phyloP scores from a whole-genome alignment of 1,140 invertebrate species.

The Charaxes varanes region DNA sequence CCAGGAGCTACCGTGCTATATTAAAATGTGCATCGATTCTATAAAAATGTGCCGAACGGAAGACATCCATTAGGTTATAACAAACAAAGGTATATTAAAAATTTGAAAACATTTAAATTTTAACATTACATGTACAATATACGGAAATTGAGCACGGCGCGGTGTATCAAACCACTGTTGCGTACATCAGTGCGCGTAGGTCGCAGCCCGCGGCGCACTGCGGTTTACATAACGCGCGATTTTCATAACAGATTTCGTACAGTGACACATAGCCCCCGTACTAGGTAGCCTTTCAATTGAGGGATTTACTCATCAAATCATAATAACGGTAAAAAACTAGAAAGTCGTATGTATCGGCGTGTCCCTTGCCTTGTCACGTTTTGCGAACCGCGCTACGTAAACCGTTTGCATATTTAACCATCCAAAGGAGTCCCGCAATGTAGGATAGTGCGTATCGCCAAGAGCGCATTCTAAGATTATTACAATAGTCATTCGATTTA shows the following conservation, averaged over 20 bases:
- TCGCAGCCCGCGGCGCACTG: slow-evolving; percentile 1
- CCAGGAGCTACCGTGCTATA: slow-evolving; percentile 36
- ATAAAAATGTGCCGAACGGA: slow-evolving; percentile 70
- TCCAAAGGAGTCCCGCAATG: not conserved
- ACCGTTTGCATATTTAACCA: not conserved
- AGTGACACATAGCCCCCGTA: too few species aligned
- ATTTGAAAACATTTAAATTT: slow-evolving; percentile 55
- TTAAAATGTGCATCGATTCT: slow-evolving; percentile 63
- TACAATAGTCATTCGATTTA: not conserved
- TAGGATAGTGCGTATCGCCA: not conserved
- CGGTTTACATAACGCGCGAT: slow-evolving; percentile 23
- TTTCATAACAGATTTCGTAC: too few species aligned
- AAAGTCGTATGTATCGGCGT: too few species aligned
- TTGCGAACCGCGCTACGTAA: slow-evolving; percentile 3
- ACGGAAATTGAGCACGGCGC: slow-evolving; percentile 69
- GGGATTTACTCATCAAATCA: too few species aligned
- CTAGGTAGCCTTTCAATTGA: too few species aligned
- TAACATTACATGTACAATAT: slow-evolving; percentile 67
- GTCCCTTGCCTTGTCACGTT: too few species aligned
- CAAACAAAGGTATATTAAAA: slow-evolving; percentile 56
- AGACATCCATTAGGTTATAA: slow-evolving; percentile 68
- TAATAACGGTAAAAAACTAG: too few species aligned
- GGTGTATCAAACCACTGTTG: slow-evolving; percentile 59
- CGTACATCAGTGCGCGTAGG: too few species aligned
- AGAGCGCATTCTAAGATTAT: not conserved